A percentile compares a stretch with the other conserved stretches of the same genome.
Evolutionary conservation across 2,888 invertebrate species (phyloP).

Genomic region (Agrotis puta): DNA sequence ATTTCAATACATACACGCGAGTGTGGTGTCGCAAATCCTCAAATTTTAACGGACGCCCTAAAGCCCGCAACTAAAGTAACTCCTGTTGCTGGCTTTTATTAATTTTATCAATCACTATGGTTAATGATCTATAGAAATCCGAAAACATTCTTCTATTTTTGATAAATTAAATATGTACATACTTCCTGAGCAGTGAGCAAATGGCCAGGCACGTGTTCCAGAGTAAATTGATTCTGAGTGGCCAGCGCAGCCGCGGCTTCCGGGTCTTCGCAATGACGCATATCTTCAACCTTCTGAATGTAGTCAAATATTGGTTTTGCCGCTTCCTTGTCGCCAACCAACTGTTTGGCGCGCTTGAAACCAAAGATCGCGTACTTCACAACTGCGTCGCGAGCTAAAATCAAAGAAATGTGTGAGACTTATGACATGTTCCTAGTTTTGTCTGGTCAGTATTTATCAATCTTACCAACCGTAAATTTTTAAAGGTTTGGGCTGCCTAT

Average conservation of each 20-base stretch:
- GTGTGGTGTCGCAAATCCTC: no score
- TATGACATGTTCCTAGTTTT: background rate
- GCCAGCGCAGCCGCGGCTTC: constrained; percentile 88
- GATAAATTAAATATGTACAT: constrained; percentile 63
- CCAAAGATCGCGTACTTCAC: constrained; percentile 90
- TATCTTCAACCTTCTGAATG: constrained; percentile 86
- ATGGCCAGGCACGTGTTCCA: constrained; percentile 93
- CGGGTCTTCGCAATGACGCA: constrained; percentile 89
- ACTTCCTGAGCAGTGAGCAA: constrained; percentile 92
- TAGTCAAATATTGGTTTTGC: constrained; percentile 84
- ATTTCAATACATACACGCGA: no score
- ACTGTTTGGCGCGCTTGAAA: constrained; percentile 85
- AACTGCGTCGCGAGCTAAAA: constrained; percentile 82
- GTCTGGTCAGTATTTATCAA: background rate
- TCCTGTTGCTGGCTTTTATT: no score
- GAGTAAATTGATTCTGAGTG: constrained; percentile 88
- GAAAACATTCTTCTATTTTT: background rate
- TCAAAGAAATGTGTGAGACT: constrained; percentile 5
- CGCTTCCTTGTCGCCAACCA: constrained; percentile 80
- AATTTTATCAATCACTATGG: background rate
- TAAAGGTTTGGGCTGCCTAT: constrained; percentile 7
- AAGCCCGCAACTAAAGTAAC: background rate
- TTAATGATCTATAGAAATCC: background rate
- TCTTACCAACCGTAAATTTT: constrained; percentile 23
- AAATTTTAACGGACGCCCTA: no score